Evolutionary conservation across 2,797 vertebrate species (phyloP).

Genomic region (Erpetoichthys calabaricus): DNA sequence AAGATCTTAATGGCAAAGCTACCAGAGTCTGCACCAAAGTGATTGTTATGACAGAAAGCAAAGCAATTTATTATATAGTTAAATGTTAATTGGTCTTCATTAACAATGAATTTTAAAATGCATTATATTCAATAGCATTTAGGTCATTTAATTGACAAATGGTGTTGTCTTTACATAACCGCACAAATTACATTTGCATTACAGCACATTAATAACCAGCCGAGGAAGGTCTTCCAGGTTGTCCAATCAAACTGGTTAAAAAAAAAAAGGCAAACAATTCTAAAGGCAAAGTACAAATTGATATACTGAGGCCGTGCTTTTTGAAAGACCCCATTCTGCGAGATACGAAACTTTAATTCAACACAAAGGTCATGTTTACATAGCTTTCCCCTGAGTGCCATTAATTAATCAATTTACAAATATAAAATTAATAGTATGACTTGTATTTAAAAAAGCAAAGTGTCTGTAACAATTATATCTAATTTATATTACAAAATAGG

Average conservation of each 20-base stretch:
- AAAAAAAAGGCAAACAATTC: background rate
- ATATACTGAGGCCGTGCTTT: background rate
- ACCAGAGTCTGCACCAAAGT: too few relatives aligned
- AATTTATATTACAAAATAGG: too few relatives aligned
- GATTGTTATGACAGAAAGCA: background rate
- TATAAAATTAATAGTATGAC: too few relatives aligned
- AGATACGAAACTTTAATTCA: background rate
- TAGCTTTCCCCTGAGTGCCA: background rate
- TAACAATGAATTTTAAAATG: background rate
- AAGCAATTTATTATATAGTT: slow-evolving; percentile 1
- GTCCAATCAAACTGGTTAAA: background rate
- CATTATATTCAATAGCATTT: slow-evolving; percentile 1
- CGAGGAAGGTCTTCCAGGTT: background rate
- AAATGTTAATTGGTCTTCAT: slow-evolving; percentile 1
- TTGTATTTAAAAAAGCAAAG: too few relatives aligned
- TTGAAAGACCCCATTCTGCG: background rate
- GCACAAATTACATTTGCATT: slow-evolving; percentile 1
- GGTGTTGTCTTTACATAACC: background rate
- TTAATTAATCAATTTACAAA: too few relatives aligned
- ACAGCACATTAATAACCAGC: background rate
- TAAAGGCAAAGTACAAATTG: background rate
- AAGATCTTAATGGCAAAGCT: too few relatives aligned
- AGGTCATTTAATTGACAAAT: slow-evolving; percentile 2
- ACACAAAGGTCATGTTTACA: background rate
- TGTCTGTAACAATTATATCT: too few relatives aligned